These are phyloP conservation scores for Acropora yongei DNA, from an alignment of 64 coral and sea anemone genomes.

Conservation along the genomic window DNA sequence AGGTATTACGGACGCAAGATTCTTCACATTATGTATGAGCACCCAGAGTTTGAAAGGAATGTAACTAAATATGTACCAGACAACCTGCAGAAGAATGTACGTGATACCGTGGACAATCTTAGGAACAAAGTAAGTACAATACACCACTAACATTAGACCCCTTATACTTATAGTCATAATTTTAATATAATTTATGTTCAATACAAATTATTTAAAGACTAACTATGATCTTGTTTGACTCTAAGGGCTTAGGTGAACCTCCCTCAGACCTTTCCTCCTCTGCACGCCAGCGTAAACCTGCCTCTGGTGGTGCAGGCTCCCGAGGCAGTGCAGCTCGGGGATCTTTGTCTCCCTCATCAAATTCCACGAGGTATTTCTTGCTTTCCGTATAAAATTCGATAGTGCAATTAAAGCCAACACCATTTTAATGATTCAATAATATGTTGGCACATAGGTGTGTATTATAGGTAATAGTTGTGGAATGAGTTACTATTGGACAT, in stretches of 20 bases:
- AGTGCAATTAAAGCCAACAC: too few species aligned
- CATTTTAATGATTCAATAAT: too few species aligned
- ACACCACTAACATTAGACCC: too few species aligned
- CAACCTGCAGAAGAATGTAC: conserved; percentile 74
- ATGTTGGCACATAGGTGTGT: too few species aligned
- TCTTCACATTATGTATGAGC: conserved; percentile 80
- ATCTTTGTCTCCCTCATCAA: conserved; percentile 32
- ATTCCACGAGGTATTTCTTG: conserved; percentile 28
- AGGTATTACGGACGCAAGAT: conserved; percentile 97
- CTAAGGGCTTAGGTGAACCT: conserved; percentile 88
- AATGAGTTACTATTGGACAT: too few species aligned
- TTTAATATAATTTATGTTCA: not conserved
- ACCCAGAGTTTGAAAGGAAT: conserved; percentile 95
- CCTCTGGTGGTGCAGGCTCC: conserved; percentile 72
- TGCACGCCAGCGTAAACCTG: conserved; percentile 79
- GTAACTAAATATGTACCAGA: conserved; percentile 79
- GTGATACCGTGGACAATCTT: conserved; percentile 78
- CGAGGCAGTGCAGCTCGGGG: conserved; percentile 45
- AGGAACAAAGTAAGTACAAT: conserved; percentile 56
- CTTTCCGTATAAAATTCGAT: not conserved
- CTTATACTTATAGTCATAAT: not conserved
- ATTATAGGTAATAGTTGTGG: too few species aligned
- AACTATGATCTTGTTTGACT: not conserved
- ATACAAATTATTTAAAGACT: not conserved
- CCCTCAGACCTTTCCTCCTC: conserved; percentile 87